Percentiles rank a stretch among this genome's conserved stretches.
Conservation (phyloP, 1,140 invertebrate species). For the Wiebesia pumilae region DNA sequence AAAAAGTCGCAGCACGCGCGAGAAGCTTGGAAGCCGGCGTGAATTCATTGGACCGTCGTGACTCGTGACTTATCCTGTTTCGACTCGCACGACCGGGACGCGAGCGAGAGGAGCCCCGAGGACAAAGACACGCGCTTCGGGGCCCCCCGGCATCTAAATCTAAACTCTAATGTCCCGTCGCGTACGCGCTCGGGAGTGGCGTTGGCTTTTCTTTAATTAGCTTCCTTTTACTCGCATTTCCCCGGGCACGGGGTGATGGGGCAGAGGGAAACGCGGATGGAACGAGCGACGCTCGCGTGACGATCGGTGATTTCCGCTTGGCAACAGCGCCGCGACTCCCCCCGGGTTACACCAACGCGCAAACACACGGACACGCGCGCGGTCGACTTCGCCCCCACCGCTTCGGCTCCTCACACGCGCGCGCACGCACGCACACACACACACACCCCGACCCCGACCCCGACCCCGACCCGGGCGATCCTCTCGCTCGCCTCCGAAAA, state of each 20-base stretch:
- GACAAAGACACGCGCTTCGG: too few relatives aligned
- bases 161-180: too few relatives aligned
- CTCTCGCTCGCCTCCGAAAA: background rate
- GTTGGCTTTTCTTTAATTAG: too few relatives aligned
- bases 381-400: background rate
- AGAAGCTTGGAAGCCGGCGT: background rate
- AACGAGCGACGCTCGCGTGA: background rate
- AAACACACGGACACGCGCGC: background rate
- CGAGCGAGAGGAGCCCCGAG: too few relatives aligned
- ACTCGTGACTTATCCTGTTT: background rate
- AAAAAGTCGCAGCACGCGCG: too few relatives aligned
- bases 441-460: background rate
- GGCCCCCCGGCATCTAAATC: too few relatives aligned
- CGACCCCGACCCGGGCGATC: background rate
- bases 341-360: background rate
- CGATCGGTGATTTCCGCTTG: conserved; percentile 48
- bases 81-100: too few relatives aligned
- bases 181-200: too few relatives aligned
- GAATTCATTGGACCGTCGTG: background rate
- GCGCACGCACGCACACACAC: background rate
- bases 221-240: background rate
- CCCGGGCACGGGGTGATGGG: background rate
- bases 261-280: background rate
- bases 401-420: background rate
- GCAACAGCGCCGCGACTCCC: conserved; percentile 41